A percentile compares a stretch with the other conserved stretches of the same genome.
Conservation (phyloP, 1,140 invertebrate genomes). For the roundworm (Caenorhabditis elegans) region WBcel235 BX284606.5:4911501-4912000, state of each 20-base stretch:
- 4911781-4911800: neutral
- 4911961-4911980: neutral
- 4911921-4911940: neutral
- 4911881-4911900: neutral
- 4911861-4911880: slow-evolving; percentile 2
- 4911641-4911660: neutral
- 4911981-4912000: neutral
- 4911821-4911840: slow-evolving; percentile 29
- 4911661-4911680: neutral
- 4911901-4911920: slow-evolving; percentile 2
- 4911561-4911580: slow-evolving; percentile 30
- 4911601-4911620: no score
- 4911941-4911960: neutral
- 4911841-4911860: neutral
- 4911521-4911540: slow-evolving; percentile 32
- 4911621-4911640: no score
- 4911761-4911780: neutral
- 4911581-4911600: neutral
- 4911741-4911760: neutral
- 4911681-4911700: neutral
- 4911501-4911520: slow-evolving; percentile 38
- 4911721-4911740: neutral
- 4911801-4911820: neutral
- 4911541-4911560: slow-evolving; percentile 40
- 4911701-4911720: slow-evolving; percentile 9